A percentile compares a stretch with the other conserved stretches of the same genome.
Evolutionary conservation across 2,113 vertebrate genomes (phyloP).

Genomic region (Aix galericulata): DNA sequence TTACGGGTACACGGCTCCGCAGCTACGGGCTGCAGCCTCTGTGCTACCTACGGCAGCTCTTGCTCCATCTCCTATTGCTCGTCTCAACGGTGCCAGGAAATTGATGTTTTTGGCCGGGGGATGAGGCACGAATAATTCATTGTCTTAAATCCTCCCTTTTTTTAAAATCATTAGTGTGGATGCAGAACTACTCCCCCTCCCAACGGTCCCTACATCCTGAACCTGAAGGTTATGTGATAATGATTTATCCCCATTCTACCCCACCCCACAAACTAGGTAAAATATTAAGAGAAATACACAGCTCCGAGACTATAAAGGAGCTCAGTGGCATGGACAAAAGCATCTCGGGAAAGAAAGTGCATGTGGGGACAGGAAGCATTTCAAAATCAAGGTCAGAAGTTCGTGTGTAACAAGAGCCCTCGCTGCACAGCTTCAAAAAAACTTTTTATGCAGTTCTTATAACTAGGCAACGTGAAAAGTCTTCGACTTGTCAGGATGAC

Average conservation of each 20-base stretch:
- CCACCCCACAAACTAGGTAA: not conserved
- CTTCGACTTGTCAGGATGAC: not conserved
- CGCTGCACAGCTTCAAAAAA: constrained; percentile 50
- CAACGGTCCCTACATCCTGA: constrained; percentile 36
- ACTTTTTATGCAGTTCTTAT: not conserved
- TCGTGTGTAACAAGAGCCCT: constrained; percentile 42
- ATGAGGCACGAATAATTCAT: not conserved
- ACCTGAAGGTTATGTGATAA: constrained; percentile 72
- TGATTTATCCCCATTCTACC: not conserved
- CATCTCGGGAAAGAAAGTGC: constrained; percentile 54
- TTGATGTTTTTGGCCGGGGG: constrained; percentile 10
- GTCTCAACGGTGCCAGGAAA: not conserved
- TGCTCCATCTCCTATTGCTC: constrained; percentile 46
- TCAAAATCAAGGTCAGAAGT: constrained; percentile 65
- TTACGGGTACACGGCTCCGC: not conserved
- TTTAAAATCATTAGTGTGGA: constrained; percentile 29
- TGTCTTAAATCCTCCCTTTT: constrained; percentile 65
- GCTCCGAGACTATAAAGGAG: constrained; percentile 47
- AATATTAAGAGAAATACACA: constrained; percentile 55
- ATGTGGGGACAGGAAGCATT: constrained; percentile 7
- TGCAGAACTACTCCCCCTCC: constrained; percentile 41
- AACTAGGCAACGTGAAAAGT: not conserved
- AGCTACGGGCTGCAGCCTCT: not conserved
- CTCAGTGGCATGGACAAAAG: constrained; percentile 45
- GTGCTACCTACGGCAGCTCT: not conserved